phyloP scores from a whole-genome alignment of 2,888 invertebrate species.

The Parapristionchus giblindavisi region DNA sequence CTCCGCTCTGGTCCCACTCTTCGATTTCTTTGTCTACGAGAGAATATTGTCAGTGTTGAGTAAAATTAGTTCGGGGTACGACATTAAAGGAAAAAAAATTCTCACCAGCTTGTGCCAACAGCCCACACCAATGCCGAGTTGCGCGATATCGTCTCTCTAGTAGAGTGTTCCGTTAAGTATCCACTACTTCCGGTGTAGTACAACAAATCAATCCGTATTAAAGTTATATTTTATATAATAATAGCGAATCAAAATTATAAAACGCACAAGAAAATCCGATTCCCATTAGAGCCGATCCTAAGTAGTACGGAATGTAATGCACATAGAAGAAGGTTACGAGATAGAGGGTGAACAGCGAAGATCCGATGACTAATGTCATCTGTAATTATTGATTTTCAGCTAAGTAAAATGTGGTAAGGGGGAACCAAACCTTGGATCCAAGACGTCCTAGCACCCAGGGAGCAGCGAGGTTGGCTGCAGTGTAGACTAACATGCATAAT shows the following conservation, averaged over 20 bases:
- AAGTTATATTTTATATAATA: not conserved
- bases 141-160: slow-evolving; percentile 45
- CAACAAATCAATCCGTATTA: slow-evolving; percentile 46
- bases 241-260: not conserved
- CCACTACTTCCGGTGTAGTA: slow-evolving; percentile 50
- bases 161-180: slow-evolving; percentile 48
- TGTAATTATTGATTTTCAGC: not conserved
- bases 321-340: slow-evolving; percentile 49
- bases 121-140: slow-evolving; percentile 49
- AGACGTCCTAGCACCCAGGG: slow-evolving; percentile 22
- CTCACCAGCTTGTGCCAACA: slow-evolving; percentile 45
- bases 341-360: slow-evolving; percentile 42
- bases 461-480: slow-evolving; percentile 3
- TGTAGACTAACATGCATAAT: not conserved
- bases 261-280: slow-evolving; percentile 50
- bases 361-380: slow-evolving; percentile 22
- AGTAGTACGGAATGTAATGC: slow-evolving; percentile 49
- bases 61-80: not conserved
- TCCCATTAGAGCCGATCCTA: slow-evolving; percentile 45
- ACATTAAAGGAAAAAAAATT: not conserved
- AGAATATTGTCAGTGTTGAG: no score
- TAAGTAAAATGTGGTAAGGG: not conserved
- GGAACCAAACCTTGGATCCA: slow-evolving; percentile 9
- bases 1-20: not conserved
- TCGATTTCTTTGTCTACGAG: no score